Evolutionary conservation across 2,797 vertebrate species (phyloP), one percentile per base, ranked within the genome.

Genomic region (Sebastes taczanowskii): DNA sequence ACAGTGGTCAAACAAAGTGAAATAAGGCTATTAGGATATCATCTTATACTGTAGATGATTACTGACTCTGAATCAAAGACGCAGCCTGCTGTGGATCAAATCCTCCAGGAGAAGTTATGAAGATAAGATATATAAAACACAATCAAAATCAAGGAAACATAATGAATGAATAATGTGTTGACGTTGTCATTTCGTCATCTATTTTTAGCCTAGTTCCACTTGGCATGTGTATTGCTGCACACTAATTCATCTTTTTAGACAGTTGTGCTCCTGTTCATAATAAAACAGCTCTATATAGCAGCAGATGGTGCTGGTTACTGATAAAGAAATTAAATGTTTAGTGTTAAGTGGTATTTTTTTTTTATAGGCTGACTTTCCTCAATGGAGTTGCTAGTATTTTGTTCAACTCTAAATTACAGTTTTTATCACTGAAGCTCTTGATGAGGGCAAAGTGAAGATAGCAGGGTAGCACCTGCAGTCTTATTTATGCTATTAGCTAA

Each of bases 401-500:
- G 56, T 70, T 86, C 63, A 67, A 35, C 42, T 78, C 23, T 35
- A 58, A 81, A 78, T 77, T 74, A 71, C 59, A 46, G 14, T 80
- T 87, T 87, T 71, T 78, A 78, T 81, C 74, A 76, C 71, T 7
- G 18, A 46, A 55, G 74, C 61, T 25, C 46, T 58, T 84, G 46
- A 77, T 80, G 71, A 83, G 73, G 68, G 61, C 23, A 62, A 69
- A 80, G 35, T 62, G 38, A 61, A 83, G 68, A 72, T 80, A 85
- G 30, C 38, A 60, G 70, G 76, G 71, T 13, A 67, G 69, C 63
- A 81, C 30, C 73, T 72, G 49, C 53, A 74, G 69, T 58, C 69
- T 78, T 85, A 75, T 85, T 87, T 69, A 66, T 70, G 49, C 56
- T 55, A 70, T 87, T 78, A 86, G 27, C 53, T 60, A 65, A 86